A percentile compares a stretch with the other conserved stretches of the same genome.
Evolutionary conservation across 35 echinoderm and acorn worm genomes (phyloP).

Genomic region (Acanthaster planci): DNA sequence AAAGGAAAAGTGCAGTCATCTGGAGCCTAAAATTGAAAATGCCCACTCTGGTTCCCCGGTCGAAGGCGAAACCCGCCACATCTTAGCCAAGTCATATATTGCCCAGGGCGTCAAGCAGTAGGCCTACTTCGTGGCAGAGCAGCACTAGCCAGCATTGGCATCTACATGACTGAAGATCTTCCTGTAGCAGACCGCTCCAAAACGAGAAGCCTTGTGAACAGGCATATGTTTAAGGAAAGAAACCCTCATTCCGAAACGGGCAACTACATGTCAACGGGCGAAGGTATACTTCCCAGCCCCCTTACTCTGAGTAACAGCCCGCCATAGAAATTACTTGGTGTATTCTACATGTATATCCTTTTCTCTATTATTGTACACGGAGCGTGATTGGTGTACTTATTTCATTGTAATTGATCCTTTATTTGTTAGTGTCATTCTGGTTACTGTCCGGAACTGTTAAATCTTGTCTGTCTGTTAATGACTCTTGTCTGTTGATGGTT

Average conservation of each 20-base stretch:
- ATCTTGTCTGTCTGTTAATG: neutral
- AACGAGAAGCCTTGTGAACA: neutral
- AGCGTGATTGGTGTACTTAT: neutral
- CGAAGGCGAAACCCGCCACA: neutral
- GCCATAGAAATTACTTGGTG: neutral
- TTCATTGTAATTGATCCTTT: neutral
- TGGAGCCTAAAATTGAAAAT: neutral
- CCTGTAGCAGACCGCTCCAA: neutral
- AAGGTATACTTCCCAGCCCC: neutral
- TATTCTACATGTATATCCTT: neutral
- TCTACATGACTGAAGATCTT: constrained; percentile 3
- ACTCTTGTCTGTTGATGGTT: neutral
- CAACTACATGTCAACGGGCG: neutral
- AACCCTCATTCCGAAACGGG: constrained; percentile 2
- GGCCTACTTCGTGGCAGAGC: neutral
- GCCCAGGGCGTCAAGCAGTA: neutral
- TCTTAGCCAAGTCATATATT: neutral
- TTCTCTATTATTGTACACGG: neutral
- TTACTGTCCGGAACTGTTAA: neutral
- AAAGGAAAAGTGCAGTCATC: neutral
- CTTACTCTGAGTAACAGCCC: neutral
- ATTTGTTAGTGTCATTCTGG: neutral
- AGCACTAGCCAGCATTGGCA: neutral
- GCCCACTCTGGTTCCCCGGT: neutral
- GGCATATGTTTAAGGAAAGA: constrained; percentile 28